phyloP scores from a whole-genome alignment of 2,797 vertebrate genomes.

The Ispidina picta region DNA sequence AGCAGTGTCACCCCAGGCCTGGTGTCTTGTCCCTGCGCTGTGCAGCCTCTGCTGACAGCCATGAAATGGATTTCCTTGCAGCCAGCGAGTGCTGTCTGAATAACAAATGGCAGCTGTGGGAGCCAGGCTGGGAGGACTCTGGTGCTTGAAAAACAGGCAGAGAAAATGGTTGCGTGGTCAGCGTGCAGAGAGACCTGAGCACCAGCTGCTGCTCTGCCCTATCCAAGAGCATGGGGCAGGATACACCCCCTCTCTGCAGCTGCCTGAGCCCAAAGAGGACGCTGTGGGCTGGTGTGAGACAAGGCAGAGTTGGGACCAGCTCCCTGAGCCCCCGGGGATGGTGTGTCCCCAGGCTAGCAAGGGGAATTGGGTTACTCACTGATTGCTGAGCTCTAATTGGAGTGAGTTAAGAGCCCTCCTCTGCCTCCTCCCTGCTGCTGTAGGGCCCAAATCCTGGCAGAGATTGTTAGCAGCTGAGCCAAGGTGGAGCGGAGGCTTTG shows the following conservation, averaged over 20 bases:
- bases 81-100: not conserved
- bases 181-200: not conserved
- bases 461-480: constrained; percentile 32
- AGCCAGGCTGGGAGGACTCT: not conserved
- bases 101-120: not conserved
- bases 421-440: constrained; percentile 13
- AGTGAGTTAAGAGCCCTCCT: constrained; percentile 6
- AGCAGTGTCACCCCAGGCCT: accelerated
- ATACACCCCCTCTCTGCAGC: not conserved
- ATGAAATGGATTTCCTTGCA: constrained; percentile 5
- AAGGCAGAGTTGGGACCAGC: not conserved
- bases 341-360: not conserved
- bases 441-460: not conserved
- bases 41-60: not conserved
- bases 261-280: not conserved
- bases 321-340: not conserved
- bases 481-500: not conserved
- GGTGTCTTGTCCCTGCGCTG: not conserved
- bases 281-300: not conserved
- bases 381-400: constrained; percentile 55
- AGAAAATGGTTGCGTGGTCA: not conserved
- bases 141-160: not conserved
- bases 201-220: not conserved
- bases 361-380: not conserved
- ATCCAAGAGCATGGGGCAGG: not conserved